These are phyloP conservation scores for Drosophila tristis DNA, from an alignment of 1,140 invertebrate genomes.

Conservation along the genomic window DNA sequence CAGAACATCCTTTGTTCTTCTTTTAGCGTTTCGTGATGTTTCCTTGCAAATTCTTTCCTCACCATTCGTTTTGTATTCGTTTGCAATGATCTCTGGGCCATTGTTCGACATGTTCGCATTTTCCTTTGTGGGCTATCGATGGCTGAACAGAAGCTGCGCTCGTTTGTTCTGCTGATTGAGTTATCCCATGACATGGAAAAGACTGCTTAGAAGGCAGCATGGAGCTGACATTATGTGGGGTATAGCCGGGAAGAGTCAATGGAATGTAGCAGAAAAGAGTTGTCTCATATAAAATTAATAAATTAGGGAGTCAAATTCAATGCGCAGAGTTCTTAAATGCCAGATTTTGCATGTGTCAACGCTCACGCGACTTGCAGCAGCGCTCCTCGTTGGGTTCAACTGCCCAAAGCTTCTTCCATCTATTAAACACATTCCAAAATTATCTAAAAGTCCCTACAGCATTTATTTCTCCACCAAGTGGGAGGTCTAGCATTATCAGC, in stretches of 20 bases:
- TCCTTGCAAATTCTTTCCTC: conserved; percentile 20
- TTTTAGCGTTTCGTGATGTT: neutral
- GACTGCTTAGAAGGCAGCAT: neutral
- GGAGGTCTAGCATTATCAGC: conserved; percentile 9
- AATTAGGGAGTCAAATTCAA: no score
- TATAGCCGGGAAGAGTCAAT: neutral
- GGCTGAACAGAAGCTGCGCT: conserved; percentile 37
- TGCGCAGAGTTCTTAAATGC: neutral
- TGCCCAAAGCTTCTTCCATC: no score
- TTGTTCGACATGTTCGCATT: conserved; percentile 28
- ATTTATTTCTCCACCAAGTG: conserved; percentile 1
- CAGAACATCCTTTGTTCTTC: conserved; percentile 37
- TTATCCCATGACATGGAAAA: conserved; percentile 23
- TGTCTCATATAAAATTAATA: no score
- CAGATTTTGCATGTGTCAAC: neutral
- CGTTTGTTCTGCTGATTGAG: conserved; percentile 28
- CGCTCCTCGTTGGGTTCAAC: no score
- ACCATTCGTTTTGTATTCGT: conserved; percentile 63
- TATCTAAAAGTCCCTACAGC: neutral
- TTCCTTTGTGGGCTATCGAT: conserved; percentile 29
- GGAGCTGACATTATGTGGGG: neutral
- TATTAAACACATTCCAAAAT: no score
- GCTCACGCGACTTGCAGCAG: no score
- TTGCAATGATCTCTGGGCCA: conserved; percentile 61
- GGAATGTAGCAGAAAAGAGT: neutral